Base-by-base conservation (phyloP, 2,888 invertebrate species). In the Lithophane socia region DNA sequence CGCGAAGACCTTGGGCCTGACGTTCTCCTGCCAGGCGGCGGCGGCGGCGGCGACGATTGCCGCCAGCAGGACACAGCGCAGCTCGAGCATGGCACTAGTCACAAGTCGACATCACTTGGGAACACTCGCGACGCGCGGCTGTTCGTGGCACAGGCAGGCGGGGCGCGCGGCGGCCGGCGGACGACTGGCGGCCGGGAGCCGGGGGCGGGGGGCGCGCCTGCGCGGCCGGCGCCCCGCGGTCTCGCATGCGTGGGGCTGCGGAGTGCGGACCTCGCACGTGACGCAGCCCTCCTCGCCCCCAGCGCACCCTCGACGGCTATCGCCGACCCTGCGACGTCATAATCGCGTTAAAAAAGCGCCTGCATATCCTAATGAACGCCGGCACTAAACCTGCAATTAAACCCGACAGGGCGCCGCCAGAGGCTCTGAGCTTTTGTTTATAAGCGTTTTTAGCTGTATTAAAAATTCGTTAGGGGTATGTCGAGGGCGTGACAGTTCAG, bases 1-100 rank as follows among this genome's bases (percentile, higher is more conserved):
- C 95, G 98, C 98, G 97, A 98, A 98, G 98, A 98, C 98, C 97
- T 98, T 98, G 93, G 98, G 98, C 97, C 98, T 97, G 95, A 98
- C 98, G 97, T 98, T 98, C 97, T 98, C 98, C 97, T 98, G 98
- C 98, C 98, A 98, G 92, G 98, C 98, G 83, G 93, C 97, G 97
- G 93, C 97, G 96, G 95, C 95, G 91, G 92, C 92, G 96, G 96
- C 96, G 96, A 96, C 94, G 95, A 97, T 93, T 93, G 97, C 95
- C 96, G 97, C 96, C 91, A 97, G 86, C 91, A 95, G 92, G 92
- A 94, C 94, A 95, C 95, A 95, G 92, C 95, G 96, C 87, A 94
- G 93, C 95, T 96, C 94, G 94, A 96, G 89, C 96, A 96, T 96
- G 93, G 96, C 96, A 96, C 96, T 96, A 96, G 94, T 95, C 96